These are phyloP conservation scores for Liasis olivaceus DNA, from an alignment of 2,797 vertebrate genomes.

Conservation along the genomic window DNA sequence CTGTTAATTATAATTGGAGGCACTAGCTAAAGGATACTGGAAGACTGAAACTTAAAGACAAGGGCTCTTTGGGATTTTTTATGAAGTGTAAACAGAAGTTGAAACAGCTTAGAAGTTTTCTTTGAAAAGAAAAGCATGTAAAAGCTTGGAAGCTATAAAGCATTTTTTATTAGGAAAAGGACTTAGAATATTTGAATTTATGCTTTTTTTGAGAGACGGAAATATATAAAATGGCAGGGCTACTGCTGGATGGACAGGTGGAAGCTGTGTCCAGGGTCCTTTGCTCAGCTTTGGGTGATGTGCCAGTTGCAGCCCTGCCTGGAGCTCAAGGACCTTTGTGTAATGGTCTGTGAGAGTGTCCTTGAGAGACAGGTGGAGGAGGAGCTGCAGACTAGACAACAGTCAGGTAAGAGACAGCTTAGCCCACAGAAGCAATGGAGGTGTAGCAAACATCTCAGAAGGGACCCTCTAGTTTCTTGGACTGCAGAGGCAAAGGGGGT, in stretches of 20 bases:
- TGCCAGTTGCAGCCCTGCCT: not conserved
- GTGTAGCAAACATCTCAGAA: not conserved
- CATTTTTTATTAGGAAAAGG: not conserved
- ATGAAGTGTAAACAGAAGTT: not conserved
- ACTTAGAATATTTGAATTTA: not conserved
- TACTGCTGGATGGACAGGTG: not conserved
- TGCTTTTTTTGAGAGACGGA: not conserved
- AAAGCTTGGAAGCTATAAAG: not conserved
- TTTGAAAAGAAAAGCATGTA: too few species aligned
- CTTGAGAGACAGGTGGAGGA: not conserved
- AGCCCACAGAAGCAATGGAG: not conserved
- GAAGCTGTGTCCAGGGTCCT: not conserved
- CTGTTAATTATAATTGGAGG: not conserved
- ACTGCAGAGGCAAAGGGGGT: not conserved
- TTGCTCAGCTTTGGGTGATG: not conserved
- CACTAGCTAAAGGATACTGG: not conserved
- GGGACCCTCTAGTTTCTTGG: not conserved
- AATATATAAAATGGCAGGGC: not conserved
- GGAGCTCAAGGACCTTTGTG: not conserved
- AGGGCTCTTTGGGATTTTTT: slow-evolving; percentile 1
- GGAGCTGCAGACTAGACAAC: not conserved
- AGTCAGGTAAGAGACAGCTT: not conserved
- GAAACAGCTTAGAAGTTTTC: not conserved
- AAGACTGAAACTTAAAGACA: not conserved
- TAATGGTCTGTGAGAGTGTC: not conserved